Base-by-base conservation (phyloP, 92 coral and sea anemone genomes). In the Paragorgia papillata region DNA sequence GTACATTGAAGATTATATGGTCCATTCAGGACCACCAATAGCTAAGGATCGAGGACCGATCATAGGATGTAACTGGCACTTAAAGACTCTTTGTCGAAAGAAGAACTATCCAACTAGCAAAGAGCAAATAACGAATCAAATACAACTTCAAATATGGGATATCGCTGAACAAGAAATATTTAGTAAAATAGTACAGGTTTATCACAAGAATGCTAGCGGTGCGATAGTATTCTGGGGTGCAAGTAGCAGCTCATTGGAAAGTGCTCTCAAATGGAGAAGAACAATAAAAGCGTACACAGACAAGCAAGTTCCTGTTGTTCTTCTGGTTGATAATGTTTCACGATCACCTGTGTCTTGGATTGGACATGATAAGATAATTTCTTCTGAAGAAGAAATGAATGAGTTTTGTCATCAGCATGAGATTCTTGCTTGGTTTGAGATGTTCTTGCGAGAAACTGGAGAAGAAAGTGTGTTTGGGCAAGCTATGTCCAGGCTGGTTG, bases 211-310 rank as follows among this genome's bases (percentile, higher is more conserved):
- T 50, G 69, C 80, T 32, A 69, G 40, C 5, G 93, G 90, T 5
- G 93, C 86, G 35, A 30, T 89, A 21, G 82, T 89, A 34, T 89
- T 89, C 74, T 89, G 93, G 93, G 90, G 93, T 1, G 79, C 93
- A 2, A 88, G 62, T 46, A 62, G 82, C 27, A 84, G 78, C 0
- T 73, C 90, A 37, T 55, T 89, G 15, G 78, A 89, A 18, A 87
- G 74, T 28, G 90, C 88, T 17, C 13, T 74, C 5, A 69, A 71
- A n/a, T 85, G 85, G 85, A 89, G 71, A 80, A 73, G 15, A 7
- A 78, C 84, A 26, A 31, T 57, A 49, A 79, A 79, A 25, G 58
- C 40, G 39, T 21, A 3, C 32, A 33, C 62, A 12, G 19, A 39
- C n/a, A 80, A 49, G 26, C 57, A 79, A 15, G 28, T 86, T 19